Conservation (phyloP, 2,888 invertebrate species). For the Lepetodrilus schrolli region DNA sequence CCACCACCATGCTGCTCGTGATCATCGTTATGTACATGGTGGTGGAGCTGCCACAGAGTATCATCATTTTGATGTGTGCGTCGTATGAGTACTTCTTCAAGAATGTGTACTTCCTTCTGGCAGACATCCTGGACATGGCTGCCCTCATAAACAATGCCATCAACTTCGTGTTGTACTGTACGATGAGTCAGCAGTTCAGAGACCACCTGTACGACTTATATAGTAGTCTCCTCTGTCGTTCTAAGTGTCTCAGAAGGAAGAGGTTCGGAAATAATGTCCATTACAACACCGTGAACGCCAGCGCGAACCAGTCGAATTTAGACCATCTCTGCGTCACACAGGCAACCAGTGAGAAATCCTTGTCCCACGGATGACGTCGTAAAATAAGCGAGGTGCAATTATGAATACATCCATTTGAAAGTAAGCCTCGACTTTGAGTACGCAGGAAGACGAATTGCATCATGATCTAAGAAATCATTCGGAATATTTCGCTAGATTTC, state of each 20-base stretch:
- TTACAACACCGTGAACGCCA: constrained; percentile 28
- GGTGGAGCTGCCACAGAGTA: constrained; percentile 90
- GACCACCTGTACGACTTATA: constrained; percentile 78
- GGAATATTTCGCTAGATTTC: neutral
- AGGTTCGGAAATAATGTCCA: constrained; percentile 1
- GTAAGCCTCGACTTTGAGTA: neutral
- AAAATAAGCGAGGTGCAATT: constrained; percentile 13
- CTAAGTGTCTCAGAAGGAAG: neutral
- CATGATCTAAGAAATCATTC: neutral
- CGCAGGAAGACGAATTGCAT: neutral
- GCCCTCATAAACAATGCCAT: constrained; percentile 93
- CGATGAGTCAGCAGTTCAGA: constrained; percentile 95
- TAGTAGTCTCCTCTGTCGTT: neutral
- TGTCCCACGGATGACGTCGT: constrained; percentile 29
- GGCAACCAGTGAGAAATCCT: constrained; percentile 33
- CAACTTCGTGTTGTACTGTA: constrained; percentile 93
- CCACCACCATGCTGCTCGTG: constrained; percentile 88
- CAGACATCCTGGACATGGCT: constrained; percentile 90
- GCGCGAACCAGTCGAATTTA: constrained; percentile 28
- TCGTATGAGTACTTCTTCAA: constrained; percentile 83
- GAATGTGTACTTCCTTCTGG: constrained; percentile 79
- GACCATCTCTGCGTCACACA: constrained; percentile 32
- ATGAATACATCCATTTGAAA: neutral
- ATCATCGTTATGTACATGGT: constrained; percentile 84
- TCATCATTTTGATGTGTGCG: constrained; percentile 84